Base-by-base conservation (phyloP, 2,888 invertebrate species). In the Eupithecia centaureata region DNA sequence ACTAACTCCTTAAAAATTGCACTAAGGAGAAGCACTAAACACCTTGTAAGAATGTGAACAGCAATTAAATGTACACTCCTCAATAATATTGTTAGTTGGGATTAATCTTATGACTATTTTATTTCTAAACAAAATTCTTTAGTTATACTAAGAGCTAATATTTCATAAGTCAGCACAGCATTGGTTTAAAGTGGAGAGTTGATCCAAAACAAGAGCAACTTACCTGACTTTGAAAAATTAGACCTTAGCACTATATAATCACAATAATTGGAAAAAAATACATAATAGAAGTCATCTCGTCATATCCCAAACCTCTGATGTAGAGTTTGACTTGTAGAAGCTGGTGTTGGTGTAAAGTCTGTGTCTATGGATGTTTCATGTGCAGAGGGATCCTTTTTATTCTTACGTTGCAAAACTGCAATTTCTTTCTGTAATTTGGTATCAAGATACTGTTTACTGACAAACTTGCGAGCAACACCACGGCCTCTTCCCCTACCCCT, bases 381-480 rank as follows among this genome's bases (percentile, higher is more conserved):
- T 0, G 83, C 54, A 32, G 65, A 25, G 12, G 52, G 22, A 25
- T 70, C 70, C n/a, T 61, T 70, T 42, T 58, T 63, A 18, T 79
- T 77, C 79, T 90, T 91, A 38, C 91, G 90, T 76, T 94, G 94
- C 61, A 94, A 85, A 63, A 83, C 87, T 64, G 94, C 93, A 71
- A 94, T 94, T 81, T 93, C 91, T 73, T 89, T 83, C 71, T 94
- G 94, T 10, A 93, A 79, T 73, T 87, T 88, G 0, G 88, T 82
- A 82, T 94, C 90, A 13, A 94, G 79, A 10, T 88, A 79, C 77
- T 88, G 90, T 74, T 92, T 92, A 74, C 86, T 89, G 8, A 84
- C 79, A 83, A 92, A 92, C 1, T 91, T 91, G 18, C 86, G 80
- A 1, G 89, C 87, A 54, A 91, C 79, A 1, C 89, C 89, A 30